Evolutionary conservation across 2,113 vertebrate genomes (phyloP).

Genomic region (Tenebrosternarchus preto): DNA sequence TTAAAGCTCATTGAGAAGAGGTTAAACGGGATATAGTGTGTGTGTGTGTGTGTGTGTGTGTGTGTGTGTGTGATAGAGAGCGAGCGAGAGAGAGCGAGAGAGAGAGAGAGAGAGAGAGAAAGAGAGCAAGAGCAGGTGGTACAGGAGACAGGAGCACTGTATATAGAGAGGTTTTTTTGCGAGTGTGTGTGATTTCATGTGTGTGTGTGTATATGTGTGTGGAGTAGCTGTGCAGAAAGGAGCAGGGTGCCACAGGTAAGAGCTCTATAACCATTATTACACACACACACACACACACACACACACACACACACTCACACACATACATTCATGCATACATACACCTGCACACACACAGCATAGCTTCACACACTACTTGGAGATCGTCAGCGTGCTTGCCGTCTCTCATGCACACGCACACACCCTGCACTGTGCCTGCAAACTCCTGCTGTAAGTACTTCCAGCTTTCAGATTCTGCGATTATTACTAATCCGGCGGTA

Average conservation of each 20-base stretch:
- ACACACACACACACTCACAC: conserved; percentile 8
- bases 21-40: conserved; percentile 50
- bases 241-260: conserved; percentile 52
- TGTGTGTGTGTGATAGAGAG: too few species aligned
- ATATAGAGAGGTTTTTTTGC: conserved; percentile 41
- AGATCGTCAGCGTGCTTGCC: neutral
- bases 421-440: neutral
- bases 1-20: conserved; percentile 71
- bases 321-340: neutral
- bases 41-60: conserved; percentile 26
- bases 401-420: neutral
- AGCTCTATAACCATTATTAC: conserved; percentile 20
- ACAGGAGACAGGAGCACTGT: conserved; percentile 35
- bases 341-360: neutral
- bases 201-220: conserved; percentile 45
- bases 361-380: neutral
- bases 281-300: conserved; percentile 28
- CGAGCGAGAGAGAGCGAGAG: too few species aligned
- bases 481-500: neutral
- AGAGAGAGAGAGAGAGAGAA: conserved; percentile 40
- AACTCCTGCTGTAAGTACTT: neutral
- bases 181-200: conserved; percentile 35
- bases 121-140: conserved; percentile 52
- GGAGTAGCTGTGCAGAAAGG: conserved; percentile 45
- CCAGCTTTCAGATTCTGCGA: neutral